Evolutionary conservation across 2,888 invertebrate genomes (phyloP), one percentile per base, ranked within the genome.

Genomic region (Thelaira solivaga): DNA sequence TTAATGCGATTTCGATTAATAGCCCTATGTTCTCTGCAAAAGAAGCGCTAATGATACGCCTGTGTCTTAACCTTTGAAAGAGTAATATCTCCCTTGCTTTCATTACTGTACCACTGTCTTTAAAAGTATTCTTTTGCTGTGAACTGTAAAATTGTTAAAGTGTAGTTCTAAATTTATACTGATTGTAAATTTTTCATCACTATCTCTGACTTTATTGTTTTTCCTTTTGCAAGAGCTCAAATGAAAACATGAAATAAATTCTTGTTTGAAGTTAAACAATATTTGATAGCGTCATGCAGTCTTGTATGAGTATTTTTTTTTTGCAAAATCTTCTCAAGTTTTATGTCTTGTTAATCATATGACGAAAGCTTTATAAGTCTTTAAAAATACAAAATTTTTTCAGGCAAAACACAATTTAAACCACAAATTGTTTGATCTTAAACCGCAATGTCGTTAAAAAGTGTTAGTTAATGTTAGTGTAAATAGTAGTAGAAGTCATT

Each of bases 281-380:
- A 62, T 55, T 69, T 57, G 45, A 31, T 75, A 76, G 76, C 76
- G 76, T 76, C 76, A 76, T 43, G 45, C 71, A 76, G 76, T 76
- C 76, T 76, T 76, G 47, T 43, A 26, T 31, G 41, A 49, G 22
- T 20, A n/a, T 61, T 43, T 20, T 43, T 53, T 18, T 31, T 65
- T 62, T 43, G 34, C 49, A 61, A 71, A 39, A 57, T 68, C 57
- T 55, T 45, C 45, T 74, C 36, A 39, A 53, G 11, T 49, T 73
- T 45, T 36, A 49, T 49, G 67, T 47, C 59, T 68, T 62, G 39
- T 55, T 62, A 47, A 64, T 59, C 34, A 74, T 64, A 26, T 65
- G 65, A 13, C 45, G 67, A 75, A 47, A 75, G 68, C 74, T 75
- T 62, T 39, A 53, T n/a, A 62, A 53, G 36, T 67, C 67, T 67